These are phyloP conservation scores for Pandemis corylana DNA, from an alignment of 2,888 invertebrate genomes.

Conservation along the genomic window DNA sequence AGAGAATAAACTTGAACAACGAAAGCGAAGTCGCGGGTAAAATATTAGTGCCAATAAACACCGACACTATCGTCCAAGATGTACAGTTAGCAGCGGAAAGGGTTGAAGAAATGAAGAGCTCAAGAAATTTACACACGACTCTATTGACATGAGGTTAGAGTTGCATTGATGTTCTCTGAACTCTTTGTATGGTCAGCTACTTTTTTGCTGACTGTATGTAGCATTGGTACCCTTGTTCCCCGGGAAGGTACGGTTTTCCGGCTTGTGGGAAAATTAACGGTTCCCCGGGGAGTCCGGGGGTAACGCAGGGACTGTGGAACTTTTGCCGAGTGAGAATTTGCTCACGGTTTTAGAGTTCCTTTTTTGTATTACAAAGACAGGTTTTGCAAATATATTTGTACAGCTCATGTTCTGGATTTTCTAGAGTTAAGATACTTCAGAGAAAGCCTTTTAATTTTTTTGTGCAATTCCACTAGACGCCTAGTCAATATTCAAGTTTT, in stretches of 20 bases:
- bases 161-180: background rate
- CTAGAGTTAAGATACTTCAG: too few relatives aligned
- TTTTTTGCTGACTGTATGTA: slow-evolving; percentile 9
- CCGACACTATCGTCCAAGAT: background rate
- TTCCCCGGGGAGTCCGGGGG: slow-evolving; percentile 23
- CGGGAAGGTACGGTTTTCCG: slow-evolving; percentile 17
- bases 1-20: background rate
- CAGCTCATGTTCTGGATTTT: background rate
- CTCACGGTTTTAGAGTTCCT: slow-evolving; percentile 3
- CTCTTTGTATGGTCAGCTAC: background rate
- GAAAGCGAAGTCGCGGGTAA: background rate
- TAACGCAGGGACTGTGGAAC: slow-evolving; percentile 15
- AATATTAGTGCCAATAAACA: background rate
- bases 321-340: slow-evolving; percentile 25
- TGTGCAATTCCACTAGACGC: too few relatives aligned
- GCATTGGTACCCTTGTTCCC: slow-evolving; percentile 20
- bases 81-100: background rate
- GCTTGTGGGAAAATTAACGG: slow-evolving; percentile 35
- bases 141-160: background rate
- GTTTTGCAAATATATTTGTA: background rate
- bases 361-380: background rate
- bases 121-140: background rate
- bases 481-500: too few relatives aligned
- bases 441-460: too few relatives aligned
- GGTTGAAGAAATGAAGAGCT: background rate